Conservation (phyloP, 2,113 vertebrate genomes). For the Caranx melampygus region DNA sequence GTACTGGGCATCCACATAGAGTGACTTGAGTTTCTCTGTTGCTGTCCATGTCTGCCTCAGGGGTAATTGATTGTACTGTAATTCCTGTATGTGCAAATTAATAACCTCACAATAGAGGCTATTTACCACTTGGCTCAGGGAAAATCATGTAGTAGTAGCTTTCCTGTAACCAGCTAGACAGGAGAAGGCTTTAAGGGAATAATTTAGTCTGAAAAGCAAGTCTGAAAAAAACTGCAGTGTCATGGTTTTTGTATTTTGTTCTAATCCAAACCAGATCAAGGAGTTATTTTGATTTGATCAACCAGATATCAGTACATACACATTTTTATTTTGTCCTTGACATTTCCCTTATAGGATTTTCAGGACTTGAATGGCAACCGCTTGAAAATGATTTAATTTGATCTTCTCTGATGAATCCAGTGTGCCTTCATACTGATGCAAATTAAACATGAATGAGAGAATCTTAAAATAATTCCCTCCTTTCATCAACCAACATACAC, state of each 20-base stretch:
- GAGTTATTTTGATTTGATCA: background rate
- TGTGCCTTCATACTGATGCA: conserved; percentile 13
- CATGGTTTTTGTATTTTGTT: background rate
- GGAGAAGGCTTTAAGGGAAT: no score
- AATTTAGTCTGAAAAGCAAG: no score
- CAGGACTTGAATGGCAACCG: background rate
- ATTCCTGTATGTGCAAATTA: no score
- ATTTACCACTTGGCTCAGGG: no score
- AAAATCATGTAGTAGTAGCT: no score
- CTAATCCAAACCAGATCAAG: conserved; percentile 7
- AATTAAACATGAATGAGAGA: conserved; percentile 11
- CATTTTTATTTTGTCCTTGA: background rate
- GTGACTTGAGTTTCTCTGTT: background rate
- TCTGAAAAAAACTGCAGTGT: conserved; percentile 3
- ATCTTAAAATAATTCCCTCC: background rate
- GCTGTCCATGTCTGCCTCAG: background rate
- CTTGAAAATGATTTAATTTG: conserved; percentile 5
- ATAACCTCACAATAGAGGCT: no score
- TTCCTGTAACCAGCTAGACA: no score
- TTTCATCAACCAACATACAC: conserved; percentile 11
- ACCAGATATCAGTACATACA: background rate
- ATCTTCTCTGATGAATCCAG: conserved; percentile 3
- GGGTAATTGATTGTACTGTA: no score
- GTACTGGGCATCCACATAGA: conserved; percentile 1
- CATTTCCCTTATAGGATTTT: background rate